Evolutionary conservation across 2,888 invertebrate genomes (phyloP).

Genomic region (Xiphydria camelus): DNA sequence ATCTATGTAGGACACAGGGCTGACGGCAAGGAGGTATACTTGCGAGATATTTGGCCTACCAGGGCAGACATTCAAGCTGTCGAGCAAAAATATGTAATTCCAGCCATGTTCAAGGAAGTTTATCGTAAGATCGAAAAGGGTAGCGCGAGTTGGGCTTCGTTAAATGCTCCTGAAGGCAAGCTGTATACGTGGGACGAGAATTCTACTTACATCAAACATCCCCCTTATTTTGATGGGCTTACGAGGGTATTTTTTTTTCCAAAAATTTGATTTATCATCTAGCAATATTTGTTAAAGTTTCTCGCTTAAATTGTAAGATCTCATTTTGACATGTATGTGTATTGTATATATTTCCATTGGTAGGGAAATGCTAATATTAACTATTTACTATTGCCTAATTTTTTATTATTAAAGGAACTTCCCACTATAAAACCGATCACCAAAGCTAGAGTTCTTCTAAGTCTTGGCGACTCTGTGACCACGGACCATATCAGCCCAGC

Average conservation of each 20-base stretch:
- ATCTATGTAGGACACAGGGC: slow-evolving; percentile 61
- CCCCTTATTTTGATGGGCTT: slow-evolving; percentile 94
- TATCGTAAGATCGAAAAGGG: slow-evolving; percentile 84
- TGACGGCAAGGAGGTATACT: slow-evolving; percentile 78
- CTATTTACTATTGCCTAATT: slow-evolving; percentile 8
- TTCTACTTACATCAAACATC: slow-evolving; percentile 95
- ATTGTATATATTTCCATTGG: too few relatives aligned
- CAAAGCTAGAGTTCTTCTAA: slow-evolving; percentile 80
- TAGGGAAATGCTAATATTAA: not conserved
- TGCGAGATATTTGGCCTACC: slow-evolving; percentile 95
- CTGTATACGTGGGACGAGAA: slow-evolving; percentile 88
- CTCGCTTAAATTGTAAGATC: too few relatives aligned
- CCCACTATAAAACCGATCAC: slow-evolving; percentile 66
- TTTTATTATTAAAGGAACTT: slow-evolving; percentile 60
- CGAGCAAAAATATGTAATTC: slow-evolving; percentile 87
- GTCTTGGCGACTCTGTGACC: slow-evolving; percentile 95
- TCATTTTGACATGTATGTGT: too few relatives aligned
- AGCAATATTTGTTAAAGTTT: too few relatives aligned
- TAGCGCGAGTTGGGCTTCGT: slow-evolving; percentile 80
- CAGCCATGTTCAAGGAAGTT: slow-evolving; percentile 95
- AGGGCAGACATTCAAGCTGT: slow-evolving; percentile 86
- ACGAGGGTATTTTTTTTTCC: slow-evolving; percentile 49
- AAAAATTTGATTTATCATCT: not conserved
- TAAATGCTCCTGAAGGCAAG: slow-evolving; percentile 77
- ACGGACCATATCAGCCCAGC: slow-evolving; percentile 99